phyloP scores from a whole-genome alignment of 1,140 invertebrate genomes.

The Drosophila parabipectinata region DNA sequence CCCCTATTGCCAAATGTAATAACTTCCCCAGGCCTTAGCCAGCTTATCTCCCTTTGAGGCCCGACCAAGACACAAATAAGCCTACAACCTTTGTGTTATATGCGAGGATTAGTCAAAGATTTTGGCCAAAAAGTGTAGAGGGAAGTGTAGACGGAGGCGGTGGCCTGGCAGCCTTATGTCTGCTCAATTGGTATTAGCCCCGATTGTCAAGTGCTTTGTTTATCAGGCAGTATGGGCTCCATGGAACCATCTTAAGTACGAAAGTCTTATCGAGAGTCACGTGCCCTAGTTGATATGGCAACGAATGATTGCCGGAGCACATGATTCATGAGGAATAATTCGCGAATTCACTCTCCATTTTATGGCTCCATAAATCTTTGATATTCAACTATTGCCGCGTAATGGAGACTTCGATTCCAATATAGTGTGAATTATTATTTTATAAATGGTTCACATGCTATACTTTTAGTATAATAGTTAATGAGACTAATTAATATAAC shows the following conservation, averaged over 20 bases:
- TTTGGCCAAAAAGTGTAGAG: slow-evolving; percentile 28
- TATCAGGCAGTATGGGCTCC: slow-evolving; percentile 44
- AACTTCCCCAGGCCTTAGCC: slow-evolving; percentile 1
- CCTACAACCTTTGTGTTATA: slow-evolving; percentile 28
- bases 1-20: slow-evolving; percentile 10
- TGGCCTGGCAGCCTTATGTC: slow-evolving; percentile 39
- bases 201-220: slow-evolving; percentile 61
- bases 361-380: slow-evolving; percentile 13
- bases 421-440: not conserved
- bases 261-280: slow-evolving; percentile 57
- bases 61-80: not conserved
- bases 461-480: not conserved
- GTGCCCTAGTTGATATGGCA: slow-evolving; percentile 49
- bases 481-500: not conserved
- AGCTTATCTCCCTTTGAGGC: slow-evolving; percentile 22
- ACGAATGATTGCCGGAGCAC: slow-evolving; percentile 35
- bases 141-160: slow-evolving; percentile 8
- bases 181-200: slow-evolving; percentile 42
- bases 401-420: not conserved
- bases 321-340: slow-evolving; percentile 45
- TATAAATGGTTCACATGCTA: not conserved
- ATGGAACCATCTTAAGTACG: slow-evolving; percentile 25
- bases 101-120: slow-evolving; percentile 48
- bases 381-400: slow-evolving; percentile 24
- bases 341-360: slow-evolving; percentile 39